Conservation (phyloP, 2,797 vertebrate genomes). For the Mormyrus proboscirostris region DNA sequence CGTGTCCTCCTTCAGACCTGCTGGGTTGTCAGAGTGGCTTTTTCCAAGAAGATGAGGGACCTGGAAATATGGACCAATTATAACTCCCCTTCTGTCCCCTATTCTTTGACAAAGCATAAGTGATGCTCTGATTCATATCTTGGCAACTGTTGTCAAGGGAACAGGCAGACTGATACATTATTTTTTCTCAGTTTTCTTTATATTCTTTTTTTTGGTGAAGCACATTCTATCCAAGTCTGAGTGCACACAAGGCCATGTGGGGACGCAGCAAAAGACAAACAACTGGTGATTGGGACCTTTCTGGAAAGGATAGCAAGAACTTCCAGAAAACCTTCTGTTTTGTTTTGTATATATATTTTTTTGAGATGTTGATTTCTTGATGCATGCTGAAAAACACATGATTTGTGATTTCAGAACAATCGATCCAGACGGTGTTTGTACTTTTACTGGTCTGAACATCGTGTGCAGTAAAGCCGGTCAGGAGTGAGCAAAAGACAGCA, state of each 20-base stretch:
- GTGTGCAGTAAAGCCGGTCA: background rate
- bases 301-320: background rate
- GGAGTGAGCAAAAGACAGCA: too few species aligned
- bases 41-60: background rate
- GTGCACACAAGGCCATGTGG: background rate
- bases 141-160: slow-evolving; percentile 49
- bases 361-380: background rate
- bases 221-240: background rate
- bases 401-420: background rate
- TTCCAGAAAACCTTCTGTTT: background rate
- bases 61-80: slow-evolving; percentile 9
- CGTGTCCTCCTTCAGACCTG: background rate
- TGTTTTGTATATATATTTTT: background rate
- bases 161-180: slow-evolving; percentile 30
- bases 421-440: background rate
- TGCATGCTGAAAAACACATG: background rate
- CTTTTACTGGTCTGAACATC: background rate
- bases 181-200: slow-evolving; percentile 26
- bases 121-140: slow-evolving; percentile 32
- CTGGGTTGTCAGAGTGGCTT: background rate
- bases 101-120: slow-evolving; percentile 34
- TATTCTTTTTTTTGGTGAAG: slow-evolving; percentile 4
- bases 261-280: background rate
- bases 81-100: slow-evolving; percentile 13
- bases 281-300: background rate